phyloP scores from a whole-genome alignment of 2,797 vertebrate species.

The Streptopelia turtur region DNA sequence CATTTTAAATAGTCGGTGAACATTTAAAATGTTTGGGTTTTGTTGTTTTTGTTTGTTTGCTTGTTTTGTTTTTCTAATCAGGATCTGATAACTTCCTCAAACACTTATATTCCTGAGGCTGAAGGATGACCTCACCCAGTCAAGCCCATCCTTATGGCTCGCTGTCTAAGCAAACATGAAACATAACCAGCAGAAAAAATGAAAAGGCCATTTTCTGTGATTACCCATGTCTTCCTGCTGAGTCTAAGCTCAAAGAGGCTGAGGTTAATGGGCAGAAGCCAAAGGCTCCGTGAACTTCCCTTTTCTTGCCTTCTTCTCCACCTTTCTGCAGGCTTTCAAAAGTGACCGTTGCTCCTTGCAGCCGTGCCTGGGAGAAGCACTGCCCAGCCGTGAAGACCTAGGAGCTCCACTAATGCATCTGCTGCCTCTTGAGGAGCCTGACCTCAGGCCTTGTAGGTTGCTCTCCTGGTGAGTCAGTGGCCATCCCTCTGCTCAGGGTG shows the following conservation, averaged over 20 bases:
- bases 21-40: background rate
- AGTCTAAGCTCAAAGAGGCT: background rate
- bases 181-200: background rate
- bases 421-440: background rate
- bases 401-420: background rate
- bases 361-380: background rate
- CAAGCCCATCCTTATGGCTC: background rate
- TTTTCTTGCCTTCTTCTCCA: background rate
- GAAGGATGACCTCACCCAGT: background rate
- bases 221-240: background rate
- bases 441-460: background rate
- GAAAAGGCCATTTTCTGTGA: slow-evolving; percentile 4
- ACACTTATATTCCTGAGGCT: background rate
- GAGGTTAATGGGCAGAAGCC: slow-evolving; percentile 17
- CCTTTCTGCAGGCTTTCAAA: slow-evolving; percentile 1
- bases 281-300: background rate
- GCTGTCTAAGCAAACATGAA: background rate
- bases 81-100: background rate
- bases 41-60: background rate
- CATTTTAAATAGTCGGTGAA: background rate
- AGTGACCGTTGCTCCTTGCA: fast-evolving
- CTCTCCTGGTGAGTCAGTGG: background rate
- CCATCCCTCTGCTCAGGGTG: background rate
- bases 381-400: background rate
- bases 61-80: background rate